Base-by-base conservation (phyloP, 2,797 vertebrate species). In the Onychomys leucogaster region DNA sequence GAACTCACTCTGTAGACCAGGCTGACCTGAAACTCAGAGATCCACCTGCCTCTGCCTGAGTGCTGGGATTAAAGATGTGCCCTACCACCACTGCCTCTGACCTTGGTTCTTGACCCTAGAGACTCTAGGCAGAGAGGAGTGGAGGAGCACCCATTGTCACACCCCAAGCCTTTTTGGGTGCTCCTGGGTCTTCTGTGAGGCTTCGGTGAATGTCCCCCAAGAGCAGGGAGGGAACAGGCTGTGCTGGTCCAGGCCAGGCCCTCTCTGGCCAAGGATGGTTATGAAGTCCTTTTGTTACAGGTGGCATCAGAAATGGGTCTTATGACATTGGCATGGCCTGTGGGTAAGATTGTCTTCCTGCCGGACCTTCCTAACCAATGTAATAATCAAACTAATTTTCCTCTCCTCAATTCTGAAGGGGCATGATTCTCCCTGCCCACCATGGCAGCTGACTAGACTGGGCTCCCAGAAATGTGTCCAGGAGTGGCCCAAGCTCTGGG, bases 251-350 rank as follows among this genome's bases (percentile, higher is more conserved):
- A 59, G 11, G 76, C 76, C 57, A 85, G 80, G n/a, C 2, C 37
- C 81, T 32, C 94, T 67, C 23, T 0, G 65, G 81, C 3, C 75
- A 69, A 97, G 94, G 96, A 83, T 81, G 52, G 94, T 97, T 75
- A 6, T 97, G 86, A 76, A 7, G 94, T 98, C 75, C 97, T 98
- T 96, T 97, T 95, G 85, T 99, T 98, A 73, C 99, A 99, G 99
- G 99, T 98, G 99, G 99, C 97, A 99, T 99, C 98, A 98, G 99
- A 98, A 99, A 98, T 97, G 99, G 99, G 78, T 98, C 98, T 0
- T 99, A 99, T 94, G 99, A 99, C 97, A 98, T 99, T 96, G 99
- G 99, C 95, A 98, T 99, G 97, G 99, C 99, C 27, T 99, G 99
- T 96, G 99, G 99, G 99, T 99, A 97, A 98, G 99, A 93, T 94